These are phyloP conservation scores for Thamnophis elegans DNA, from an alignment of 2,797 vertebrate genomes.

Conservation along the genomic window DNA sequence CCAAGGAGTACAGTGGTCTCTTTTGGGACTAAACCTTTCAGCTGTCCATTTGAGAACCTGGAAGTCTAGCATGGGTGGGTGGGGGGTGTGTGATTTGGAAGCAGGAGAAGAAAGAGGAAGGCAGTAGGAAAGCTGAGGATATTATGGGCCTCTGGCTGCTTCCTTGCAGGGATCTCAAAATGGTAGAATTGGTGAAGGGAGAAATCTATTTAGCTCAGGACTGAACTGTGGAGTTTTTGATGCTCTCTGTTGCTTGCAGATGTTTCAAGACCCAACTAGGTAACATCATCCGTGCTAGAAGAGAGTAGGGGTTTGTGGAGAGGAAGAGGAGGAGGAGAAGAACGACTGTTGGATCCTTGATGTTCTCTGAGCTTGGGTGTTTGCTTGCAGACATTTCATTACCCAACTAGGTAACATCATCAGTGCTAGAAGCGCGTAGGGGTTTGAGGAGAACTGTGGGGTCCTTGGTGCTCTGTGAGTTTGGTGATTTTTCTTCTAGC, in stretches of 20 bases:
- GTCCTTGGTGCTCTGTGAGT: neutral
- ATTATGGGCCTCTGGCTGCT: neutral
- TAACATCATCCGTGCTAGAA: too few relatives aligned
- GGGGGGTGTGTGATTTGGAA: neutral
- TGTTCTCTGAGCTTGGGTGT: too few relatives aligned
- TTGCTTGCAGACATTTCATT: too few relatives aligned
- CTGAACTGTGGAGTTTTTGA: too few relatives aligned
- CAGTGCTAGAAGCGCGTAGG: fast-evolving
- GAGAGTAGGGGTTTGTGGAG: too few relatives aligned
- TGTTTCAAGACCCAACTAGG: too few relatives aligned
- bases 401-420: too few relatives aligned
- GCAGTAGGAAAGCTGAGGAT: neutral
- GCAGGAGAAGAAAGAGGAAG: neutral
- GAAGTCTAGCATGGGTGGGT: neutral
- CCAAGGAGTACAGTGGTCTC: neutral
- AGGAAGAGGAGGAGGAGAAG: too few relatives aligned
- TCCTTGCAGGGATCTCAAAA: neutral
- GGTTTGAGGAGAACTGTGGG: neutral
- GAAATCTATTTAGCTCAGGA: too few relatives aligned
- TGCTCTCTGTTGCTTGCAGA: too few relatives aligned
- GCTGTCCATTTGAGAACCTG: neutral
- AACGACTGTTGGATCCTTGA: too few relatives aligned
- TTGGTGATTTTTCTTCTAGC: neutral
- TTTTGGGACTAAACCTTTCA: neutral
- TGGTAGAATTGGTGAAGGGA: neutral